Evolutionary conservation across 2,888 invertebrate genomes (phyloP), one percentile per base, ranked within the genome.

Genomic region (Helobdella robusta): DNA sequence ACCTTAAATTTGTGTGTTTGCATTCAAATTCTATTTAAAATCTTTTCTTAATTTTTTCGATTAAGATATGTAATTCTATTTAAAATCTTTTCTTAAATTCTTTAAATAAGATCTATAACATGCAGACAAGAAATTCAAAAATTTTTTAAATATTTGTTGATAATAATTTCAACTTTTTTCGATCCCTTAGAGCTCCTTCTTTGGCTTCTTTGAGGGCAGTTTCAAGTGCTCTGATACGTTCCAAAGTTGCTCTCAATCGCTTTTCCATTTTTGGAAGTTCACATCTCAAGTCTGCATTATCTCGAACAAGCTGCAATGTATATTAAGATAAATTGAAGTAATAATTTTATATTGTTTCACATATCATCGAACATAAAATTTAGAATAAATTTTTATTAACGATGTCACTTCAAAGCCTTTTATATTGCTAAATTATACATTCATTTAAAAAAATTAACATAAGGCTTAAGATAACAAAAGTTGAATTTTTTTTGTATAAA

Each of bases 241-340:
- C 98, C 90, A 94, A 94, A 68, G 97, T 95, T 64, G 94, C 93
- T 63, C 97, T 86, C 68, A 98, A 85, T 69, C 97, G 86, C 81
- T 98, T 98, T 83, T 98, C 98, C 73, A 99, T 83, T 81, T 98
- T 99, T 70, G 98, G 98, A 79, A 99, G 84, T 81, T 98, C 98
- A 82, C 97, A 97, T 72, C 98, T 87, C 75, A 98, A 84, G 81
- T 99, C 98, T 36, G 98, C 97, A 82, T 99, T 99, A 83, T 99
- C 98, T 70, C 97, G 86, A 70, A 98, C 98, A 79, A 99, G 83
- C 84, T 97, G 90, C 50, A 32, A 63, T n/a, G n/a, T n/a, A n/a
- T n/a, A n/a, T n/a, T n/a, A n/a, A n/a, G n/a, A 40, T 40, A 40
- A 40, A 11, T 11, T 40, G 44, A 40, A n/a, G n/a, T 15, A 40